Evolutionary conservation across 2,888 invertebrate species (phyloP), one percentile per base, ranked within the genome.

Genomic region (Serripes groenlandicus): DNA sequence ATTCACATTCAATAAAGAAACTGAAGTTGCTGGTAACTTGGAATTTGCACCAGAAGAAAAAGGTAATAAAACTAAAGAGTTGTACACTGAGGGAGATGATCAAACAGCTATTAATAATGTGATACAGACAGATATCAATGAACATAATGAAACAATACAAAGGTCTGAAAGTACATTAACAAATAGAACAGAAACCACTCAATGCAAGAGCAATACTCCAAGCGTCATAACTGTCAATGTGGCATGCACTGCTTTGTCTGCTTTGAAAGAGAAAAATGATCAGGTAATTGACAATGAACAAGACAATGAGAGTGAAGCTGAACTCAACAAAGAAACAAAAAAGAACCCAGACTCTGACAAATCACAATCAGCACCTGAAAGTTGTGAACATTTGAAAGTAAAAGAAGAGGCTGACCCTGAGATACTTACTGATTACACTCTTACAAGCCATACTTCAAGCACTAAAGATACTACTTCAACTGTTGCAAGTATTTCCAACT

Each of bases 1-100:
- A 18, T 66, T 66, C 18, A 66, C 66, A 35, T 66, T 66, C 28
- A 66, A 66, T 21, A 42, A 66, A 42, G 28, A 23, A 7, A 28
- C 26, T 42, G 42, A 37, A 42, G 28, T 23, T 23, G 26, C 3
- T 26, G 66, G 42, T 34, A 26, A n/a, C n/a, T n/a, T n/a, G n/a
- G n/a, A n/a, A n/a, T n/a, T n/a, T n/a, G n/a, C n/a, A n/a, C n/a
- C 9, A 58, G 23, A 18, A 26, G 26, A 58, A 58, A 58, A 58
- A 9, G 15, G 7, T 18, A 9, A 58, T 58, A n/a, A 58, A 58
- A 58, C 23, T n/a, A 26, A 58, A 58, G 26, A 58, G 58, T 23
- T n/a, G 7, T 11, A 58, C 58, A 58, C 9, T n/a, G 18, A 42
- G 18, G 42, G 9, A 18, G 18, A 42, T 42, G 42, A 42, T 42